These are phyloP conservation scores for Gymnothorax javanicus DNA, from an alignment of 2,797 vertebrate genomes.

Conservation along the genomic window DNA sequence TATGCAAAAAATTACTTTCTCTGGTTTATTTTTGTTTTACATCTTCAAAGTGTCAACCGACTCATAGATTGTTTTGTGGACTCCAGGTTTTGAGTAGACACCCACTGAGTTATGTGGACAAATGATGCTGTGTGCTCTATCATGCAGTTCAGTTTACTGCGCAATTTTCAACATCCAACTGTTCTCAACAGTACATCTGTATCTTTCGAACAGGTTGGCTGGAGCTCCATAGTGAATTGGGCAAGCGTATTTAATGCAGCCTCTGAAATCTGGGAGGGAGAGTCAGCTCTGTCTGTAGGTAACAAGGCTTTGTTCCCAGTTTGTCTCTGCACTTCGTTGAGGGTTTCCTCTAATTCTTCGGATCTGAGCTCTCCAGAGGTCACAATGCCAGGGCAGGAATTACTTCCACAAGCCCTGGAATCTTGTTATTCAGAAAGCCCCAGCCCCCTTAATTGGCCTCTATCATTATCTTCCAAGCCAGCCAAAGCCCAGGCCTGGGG, in stretches of 20 bases:
- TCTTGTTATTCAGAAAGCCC: slow-evolving; percentile 69
- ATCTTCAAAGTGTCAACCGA: too few relatives aligned
- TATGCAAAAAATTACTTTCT: too few relatives aligned
- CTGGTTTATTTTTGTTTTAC: too few relatives aligned
- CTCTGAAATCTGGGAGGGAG: slow-evolving; percentile 49
- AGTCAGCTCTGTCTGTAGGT: slow-evolving; percentile 66
- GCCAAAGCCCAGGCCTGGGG: slow-evolving; percentile 65
- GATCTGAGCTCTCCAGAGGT: slow-evolving; percentile 48
- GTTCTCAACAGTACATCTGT: neutral
- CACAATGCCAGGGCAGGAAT: slow-evolving; percentile 57
- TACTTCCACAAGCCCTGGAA: slow-evolving; percentile 62
- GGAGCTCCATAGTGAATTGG: neutral
- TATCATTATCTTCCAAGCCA: slow-evolving; percentile 77
- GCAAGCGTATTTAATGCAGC: neutral
- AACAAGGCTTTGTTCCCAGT: slow-evolving; percentile 48
- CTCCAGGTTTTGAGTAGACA: neutral
- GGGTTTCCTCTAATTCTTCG: slow-evolving; percentile 39
- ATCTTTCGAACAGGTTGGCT: neutral
- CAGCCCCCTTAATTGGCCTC: slow-evolving; percentile 76
- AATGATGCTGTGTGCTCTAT: too few relatives aligned
- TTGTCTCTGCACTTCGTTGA: neutral
- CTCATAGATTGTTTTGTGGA: too few relatives aligned
- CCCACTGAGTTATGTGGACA: neutral
- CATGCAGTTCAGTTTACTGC: neutral
- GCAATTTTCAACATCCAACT: neutral